Evolutionary conservation across 1,140 invertebrate species (phyloP), one percentile per base, ranked within the genome.

Genomic region (Macrosteles quadrilineatus): DNA sequence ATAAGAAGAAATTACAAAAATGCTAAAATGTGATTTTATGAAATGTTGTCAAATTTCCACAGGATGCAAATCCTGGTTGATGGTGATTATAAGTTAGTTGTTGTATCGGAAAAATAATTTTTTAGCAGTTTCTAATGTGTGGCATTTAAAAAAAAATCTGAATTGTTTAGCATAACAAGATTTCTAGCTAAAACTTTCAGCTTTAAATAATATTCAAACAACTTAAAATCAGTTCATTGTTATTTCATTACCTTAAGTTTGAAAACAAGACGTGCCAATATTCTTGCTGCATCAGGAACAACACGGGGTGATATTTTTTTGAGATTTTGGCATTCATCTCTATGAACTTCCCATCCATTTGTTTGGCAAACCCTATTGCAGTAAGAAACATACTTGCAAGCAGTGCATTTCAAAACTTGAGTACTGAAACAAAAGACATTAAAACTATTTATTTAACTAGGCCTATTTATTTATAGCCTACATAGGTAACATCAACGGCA

Each of bases 381-480:
- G 73, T 94, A 95, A 77, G 88, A 85, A 1, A 91, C 89, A 77
- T 88, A 92, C n/a, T 88, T 85, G 78, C 92, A 94, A n/a, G 84
- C 88, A 0, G 89, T 88, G 79, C 92, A 94, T 81, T 90, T 92
- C 1, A 85, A 80, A 4, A 93, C 81, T 75, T 89, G 87, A 0
- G 80, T 81, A 70, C 90, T 91, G 76, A 75, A 85, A 83, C 67
- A 73, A 67, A 70, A 74, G 32, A 19, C 19, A 43, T 27, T 75
- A 64, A 73, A 68, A 76, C 4, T 4, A 50, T 50, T 9, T 9
- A 40, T 9, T 17, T 40, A 9, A 40, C 17, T 40, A 9, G 17
- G 6, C 17, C 6, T 40, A 40, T 40, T 73, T 75, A 30, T 70
- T 69, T 73, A 40, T 65, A 31, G n/a, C n/a, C n/a, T 62, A 72